Evolutionary conservation across 1,140 invertebrate genomes (phyloP), one percentile per base, ranked within the genome.

Genomic region (Trachymyrmex cornetzi): DNA sequence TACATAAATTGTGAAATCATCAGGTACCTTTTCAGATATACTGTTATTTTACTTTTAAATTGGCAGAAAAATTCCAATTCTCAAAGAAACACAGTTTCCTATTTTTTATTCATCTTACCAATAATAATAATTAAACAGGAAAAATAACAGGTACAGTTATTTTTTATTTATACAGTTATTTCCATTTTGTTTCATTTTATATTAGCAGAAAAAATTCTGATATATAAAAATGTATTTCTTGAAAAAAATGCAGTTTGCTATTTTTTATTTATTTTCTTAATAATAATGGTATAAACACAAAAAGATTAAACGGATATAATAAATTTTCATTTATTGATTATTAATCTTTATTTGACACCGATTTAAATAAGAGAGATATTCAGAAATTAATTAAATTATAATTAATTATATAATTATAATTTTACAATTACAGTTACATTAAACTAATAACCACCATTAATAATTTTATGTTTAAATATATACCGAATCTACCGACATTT

Each of bases 161-260:
- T 30, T 16, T 30, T 30, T 9, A 55, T 22, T 19, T 19, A 67
- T 27, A 71, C 24, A 63, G 22, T 61, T 22, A 48, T 7, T 72
- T 24, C 16, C 12, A 9, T 75, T 57, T 44, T 30, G 0, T 19
- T 22, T 34, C 22, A n/a, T 34, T 22, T 34, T 75, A 22, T 6
- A 34, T 22, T 22, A 6, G 0, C 24, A 30, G 50, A 34, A 55
- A 34, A n/a, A 38, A 16, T 9, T 55, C 34, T 30, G 2, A n/a
- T 74, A 34, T 34, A 34, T 75, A 75, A 34, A 53, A 55, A 34
- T 30, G 24, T 9, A n/a, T 50, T 72, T 71, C 12, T 72, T 3
- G 2, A 16, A 53, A n/a, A 30, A 74, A 75, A 27, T 27, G 6
- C 1, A 50, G 9, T 71, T 27, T 55, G 22, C n/a, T 27, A 3